Evolutionary conservation across 2,888 invertebrate genomes (phyloP), one percentile per base, ranked within the genome.

Genomic region (Drosophila testacea): DNA sequence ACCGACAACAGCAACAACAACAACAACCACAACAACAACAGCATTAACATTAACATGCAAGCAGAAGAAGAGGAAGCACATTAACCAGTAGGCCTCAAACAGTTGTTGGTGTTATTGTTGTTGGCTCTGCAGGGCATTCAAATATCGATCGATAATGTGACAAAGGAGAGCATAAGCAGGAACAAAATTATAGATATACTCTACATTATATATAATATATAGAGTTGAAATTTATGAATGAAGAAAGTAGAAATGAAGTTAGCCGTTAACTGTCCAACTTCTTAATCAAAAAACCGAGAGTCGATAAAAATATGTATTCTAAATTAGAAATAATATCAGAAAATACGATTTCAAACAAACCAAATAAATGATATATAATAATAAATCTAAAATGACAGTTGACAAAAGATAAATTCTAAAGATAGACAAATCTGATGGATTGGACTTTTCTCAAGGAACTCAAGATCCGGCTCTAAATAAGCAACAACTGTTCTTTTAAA

Each of bases 141-240:
- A 85, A 88, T 85, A 87, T 84, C 87, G 90, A 88, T 86, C 89
- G 88, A 81, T 72, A 72, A 69, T 72, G 55, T n/a, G 38, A 27
- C 30, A 61, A 60, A 10, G 32, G 38, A 9, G 28, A 39, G 13
- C 27, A 13, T 34, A 27, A 32, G 32, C 41, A 4, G 16, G 16
- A 44, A 22, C 46, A 22, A 27, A 32, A 51, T 32, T 11, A 4
- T 7, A 22, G 22, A 22, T 22, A 22, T 22, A 22, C 22, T 22
- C 22, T 22, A 50, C 11, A 27, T n/a, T n/a, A n/a, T n/a, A n/a
- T n/a, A n/a, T n/a, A n/a, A 16, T 22, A 6, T 7, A 10, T 10
- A 36, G 2, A 36, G 38, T 28, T n/a, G 9, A 44, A 55, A 11
- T 4, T 32, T 4, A 1, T 4, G 4, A 16, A 13, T 27, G 4